phyloP scores from a whole-genome alignment of 2,113 vertebrate genomes.

The Channa argus region DNA sequence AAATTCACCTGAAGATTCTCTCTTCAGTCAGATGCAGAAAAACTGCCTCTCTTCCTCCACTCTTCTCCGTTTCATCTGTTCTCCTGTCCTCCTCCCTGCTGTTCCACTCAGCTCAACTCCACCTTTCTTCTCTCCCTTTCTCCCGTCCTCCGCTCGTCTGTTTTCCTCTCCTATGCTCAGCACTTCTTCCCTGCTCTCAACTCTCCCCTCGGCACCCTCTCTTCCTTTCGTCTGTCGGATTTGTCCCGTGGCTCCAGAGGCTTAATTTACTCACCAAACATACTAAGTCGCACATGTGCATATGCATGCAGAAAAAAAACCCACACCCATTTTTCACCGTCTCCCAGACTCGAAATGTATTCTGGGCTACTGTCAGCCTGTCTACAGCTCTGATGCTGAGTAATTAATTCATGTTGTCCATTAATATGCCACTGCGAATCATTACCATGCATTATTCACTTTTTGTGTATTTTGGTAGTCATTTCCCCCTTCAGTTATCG shows the following conservation, averaged over 20 bases:
- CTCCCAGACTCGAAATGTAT: conserved; percentile 41
- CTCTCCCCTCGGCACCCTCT: conserved; percentile 29
- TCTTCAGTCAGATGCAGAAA: not conserved
- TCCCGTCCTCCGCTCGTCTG: conserved; percentile 14
- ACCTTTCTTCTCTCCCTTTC: conserved; percentile 29
- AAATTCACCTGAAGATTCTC: conserved; percentile 25
- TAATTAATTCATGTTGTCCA: conserved; percentile 55
- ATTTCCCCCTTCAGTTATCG: conserved; percentile 32
- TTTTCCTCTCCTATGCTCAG: conserved; percentile 42
- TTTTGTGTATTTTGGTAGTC: conserved; percentile 21
- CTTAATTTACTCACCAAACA: conserved; percentile 76
- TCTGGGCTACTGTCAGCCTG: conserved; percentile 36
- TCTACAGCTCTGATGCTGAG: conserved; percentile 38
- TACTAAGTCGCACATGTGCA: conserved; percentile 52
- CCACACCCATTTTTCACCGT: conserved; percentile 46
- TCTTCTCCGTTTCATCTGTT: conserved; percentile 37
- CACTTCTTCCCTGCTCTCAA: conserved; percentile 41
- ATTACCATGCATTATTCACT: conserved; percentile 56
- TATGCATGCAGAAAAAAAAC: conserved; percentile 27
- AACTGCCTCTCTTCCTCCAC: conserved; percentile 5
- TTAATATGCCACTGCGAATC: conserved; percentile 49
- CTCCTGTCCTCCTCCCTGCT: conserved; percentile 32
- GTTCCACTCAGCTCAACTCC: conserved; percentile 43
- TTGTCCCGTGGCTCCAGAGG: conserved; percentile 71
- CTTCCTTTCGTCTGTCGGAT: conserved; percentile 67